Base-by-base conservation (phyloP, 2,888 invertebrate species). In the Chaetoderma sp. region DNA sequence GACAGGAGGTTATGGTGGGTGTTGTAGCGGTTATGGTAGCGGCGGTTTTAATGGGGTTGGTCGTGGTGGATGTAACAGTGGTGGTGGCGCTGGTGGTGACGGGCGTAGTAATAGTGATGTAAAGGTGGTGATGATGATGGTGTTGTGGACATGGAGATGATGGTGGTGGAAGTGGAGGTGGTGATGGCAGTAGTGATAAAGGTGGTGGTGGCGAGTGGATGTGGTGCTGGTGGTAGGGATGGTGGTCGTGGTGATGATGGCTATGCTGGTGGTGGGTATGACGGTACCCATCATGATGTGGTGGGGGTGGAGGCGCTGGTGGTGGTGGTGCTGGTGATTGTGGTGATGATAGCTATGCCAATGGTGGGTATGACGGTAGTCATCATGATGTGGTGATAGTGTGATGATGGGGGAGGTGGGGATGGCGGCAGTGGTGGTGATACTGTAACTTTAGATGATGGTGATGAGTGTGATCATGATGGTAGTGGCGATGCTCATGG, bases 1-100 rank as follows among this genome's bases (percentile, higher is more conserved):
- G 39, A 39, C 65, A 68, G 50, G 71, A 69, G 55, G 49, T 10
- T 49, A 16, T 49, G 13, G 68, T 70, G 27, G 60, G 68, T 66
- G 39, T 39, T 49, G 58, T 39, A 32, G 8, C 18, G 47, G 47
- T 10, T 8, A 8, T 10, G 47, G 47, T 21, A 8, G 16, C 10
- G 21, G 47, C 18, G 16, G 16, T 16, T 16, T 10, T 10, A 16
- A 10, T 2, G 50, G 63, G 13, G 58, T 58, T 2, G 45, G 44
- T 21, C 21, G 55, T 10, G 61, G 61, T 58, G 66, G 67, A 8
- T 63, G 59, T 27, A 63, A 61, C 16, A 45, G 56, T 13, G 55
- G 52, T 6, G 60, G 50, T n/a, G 57, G 6, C n/a, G 10, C 13
- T 10, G 39, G 10, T 13, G 10, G 10, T 39, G n/a, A 13, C 10